These are phyloP conservation scores for Phaethon lepturus DNA, from an alignment of 2,113 vertebrate species.

Conservation along the genomic window DNA sequence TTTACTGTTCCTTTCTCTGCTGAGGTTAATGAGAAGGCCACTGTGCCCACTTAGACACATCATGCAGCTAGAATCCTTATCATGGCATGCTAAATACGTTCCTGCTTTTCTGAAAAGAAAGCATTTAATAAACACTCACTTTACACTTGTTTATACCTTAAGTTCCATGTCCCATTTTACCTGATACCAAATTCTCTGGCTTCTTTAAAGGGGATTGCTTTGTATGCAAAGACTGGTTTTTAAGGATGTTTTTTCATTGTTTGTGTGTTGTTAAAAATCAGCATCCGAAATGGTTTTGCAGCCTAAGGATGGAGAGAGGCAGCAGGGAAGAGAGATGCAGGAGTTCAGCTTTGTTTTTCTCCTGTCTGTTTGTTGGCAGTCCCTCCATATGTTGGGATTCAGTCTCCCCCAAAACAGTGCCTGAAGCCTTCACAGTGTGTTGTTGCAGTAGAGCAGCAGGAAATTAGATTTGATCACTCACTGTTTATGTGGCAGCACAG, in stretches of 20 bases:
- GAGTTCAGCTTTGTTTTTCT: conserved; percentile 51
- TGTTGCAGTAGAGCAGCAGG: conserved; percentile 18
- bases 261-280: conserved; percentile 40
- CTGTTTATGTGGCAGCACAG: conserved; percentile 57
- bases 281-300: background rate
- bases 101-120: background rate
- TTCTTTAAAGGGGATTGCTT: background rate
- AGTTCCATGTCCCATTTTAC: background rate
- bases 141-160: background rate
- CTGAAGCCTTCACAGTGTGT: conserved; percentile 19
- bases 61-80: background rate
- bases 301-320: conserved; percentile 13
- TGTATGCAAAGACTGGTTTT: background rate
- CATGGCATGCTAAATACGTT: background rate
- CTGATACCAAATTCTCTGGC: background rate
- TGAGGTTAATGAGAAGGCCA: background rate
- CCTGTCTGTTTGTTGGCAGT: background rate
- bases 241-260: background rate
- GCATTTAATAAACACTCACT: background rate
- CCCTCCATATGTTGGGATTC: conserved; percentile 26
- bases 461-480: conserved; percentile 42
- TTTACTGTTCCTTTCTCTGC: background rate
- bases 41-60: background rate
- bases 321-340: conserved; percentile 14
- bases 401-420: background rate